phyloP scores from a whole-genome alignment of 2,113 vertebrate species.

The Pseudonaja textilis region DNA sequence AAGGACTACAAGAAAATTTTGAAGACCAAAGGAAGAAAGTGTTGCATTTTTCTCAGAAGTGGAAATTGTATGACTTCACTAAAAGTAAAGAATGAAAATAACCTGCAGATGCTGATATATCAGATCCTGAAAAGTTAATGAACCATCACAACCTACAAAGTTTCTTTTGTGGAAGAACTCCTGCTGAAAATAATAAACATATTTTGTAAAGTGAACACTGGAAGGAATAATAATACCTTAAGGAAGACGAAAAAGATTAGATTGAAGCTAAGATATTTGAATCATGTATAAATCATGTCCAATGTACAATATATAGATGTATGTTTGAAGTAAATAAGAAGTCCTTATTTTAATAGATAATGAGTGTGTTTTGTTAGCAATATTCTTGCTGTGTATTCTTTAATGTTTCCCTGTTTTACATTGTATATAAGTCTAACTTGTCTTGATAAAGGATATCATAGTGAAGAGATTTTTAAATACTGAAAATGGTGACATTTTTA shows the following conservation, averaged over 20 bases:
- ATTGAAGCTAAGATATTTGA: neutral
- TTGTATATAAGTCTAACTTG: constrained; percentile 26
- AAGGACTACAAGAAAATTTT: constrained; percentile 86
- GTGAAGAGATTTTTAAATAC: neutral
- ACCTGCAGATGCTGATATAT: neutral
- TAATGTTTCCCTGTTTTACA: neutral
- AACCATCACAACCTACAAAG: neutral
- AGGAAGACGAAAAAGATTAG: neutral
- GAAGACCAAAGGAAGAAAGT: constrained; percentile 96
- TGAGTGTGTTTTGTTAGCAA: constrained; percentile 18
- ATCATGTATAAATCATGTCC: neutral
- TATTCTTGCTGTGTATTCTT: neutral
- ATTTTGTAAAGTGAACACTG: constrained; percentile 8
- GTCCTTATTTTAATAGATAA: neutral
- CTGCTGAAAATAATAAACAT: constrained; percentile 14
- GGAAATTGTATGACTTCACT: constrained; percentile 92
- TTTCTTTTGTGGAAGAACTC: constrained; percentile 15
- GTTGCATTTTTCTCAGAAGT: constrained; percentile 90
- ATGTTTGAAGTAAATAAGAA: neutral
- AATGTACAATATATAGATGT: neutral
- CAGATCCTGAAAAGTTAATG: neutral
- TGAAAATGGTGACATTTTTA: neutral
- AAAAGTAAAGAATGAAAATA: constrained; percentile 72
- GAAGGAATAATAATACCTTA: constrained; percentile 3
- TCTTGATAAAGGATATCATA: constrained; percentile 15